These are phyloP conservation scores for Drosophila siamana DNA, from an alignment of 2,888 invertebrate species.

Conservation along the genomic window DNA sequence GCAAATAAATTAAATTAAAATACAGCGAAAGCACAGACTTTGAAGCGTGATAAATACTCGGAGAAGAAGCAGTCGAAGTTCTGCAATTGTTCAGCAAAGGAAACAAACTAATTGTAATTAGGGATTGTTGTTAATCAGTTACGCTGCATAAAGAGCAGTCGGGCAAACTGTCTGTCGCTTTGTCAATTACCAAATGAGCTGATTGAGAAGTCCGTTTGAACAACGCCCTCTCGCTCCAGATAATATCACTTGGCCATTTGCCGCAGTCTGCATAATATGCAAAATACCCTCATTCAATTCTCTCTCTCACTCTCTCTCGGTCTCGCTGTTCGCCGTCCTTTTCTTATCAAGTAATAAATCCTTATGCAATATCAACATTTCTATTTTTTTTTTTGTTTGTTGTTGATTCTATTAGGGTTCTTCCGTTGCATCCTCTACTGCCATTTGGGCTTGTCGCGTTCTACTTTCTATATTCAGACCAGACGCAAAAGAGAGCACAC, in stretches of 20 bases:
- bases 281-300: not conserved
- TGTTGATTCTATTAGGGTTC: constrained; percentile 1
- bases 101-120: no score
- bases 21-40: no score
- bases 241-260: not conserved
- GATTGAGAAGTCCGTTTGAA: not conserved
- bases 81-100: no score
- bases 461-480: constrained; percentile 34
- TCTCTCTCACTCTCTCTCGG: not conserved
- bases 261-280: not conserved
- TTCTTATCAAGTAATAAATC: constrained; percentile 32
- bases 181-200: constrained; percentile 2
- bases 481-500: not conserved
- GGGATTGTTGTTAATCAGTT: not conserved
- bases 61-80: no score
- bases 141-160: no score
- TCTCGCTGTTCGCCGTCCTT: not conserved
- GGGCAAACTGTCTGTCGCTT: not conserved
- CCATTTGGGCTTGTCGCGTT: constrained; percentile 22
- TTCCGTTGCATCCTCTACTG: not conserved
- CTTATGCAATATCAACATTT: constrained; percentile 47
- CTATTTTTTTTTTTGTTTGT: not conserved
- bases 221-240: not conserved
- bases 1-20: no score
- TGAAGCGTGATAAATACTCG: no score